Evolutionary conservation across 2,797 vertebrate genomes (phyloP), one percentile per base, ranked within the genome.

Genomic region (Danionella dracula): DNA sequence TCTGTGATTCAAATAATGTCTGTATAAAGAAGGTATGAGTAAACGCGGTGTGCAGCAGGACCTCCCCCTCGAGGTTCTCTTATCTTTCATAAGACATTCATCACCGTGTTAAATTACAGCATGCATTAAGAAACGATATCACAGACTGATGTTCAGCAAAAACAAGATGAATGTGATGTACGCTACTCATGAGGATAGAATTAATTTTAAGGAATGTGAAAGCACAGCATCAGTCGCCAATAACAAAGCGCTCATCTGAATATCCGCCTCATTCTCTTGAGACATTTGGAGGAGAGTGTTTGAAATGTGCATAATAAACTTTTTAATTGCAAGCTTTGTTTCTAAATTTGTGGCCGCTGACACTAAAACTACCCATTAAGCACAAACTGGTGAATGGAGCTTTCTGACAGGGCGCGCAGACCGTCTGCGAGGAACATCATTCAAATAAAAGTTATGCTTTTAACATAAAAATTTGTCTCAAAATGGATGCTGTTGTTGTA

Each of bases 201-300:
- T 83, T 79, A 79, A 83, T 87, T 87, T 88, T 78, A 75, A 84
- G 82, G 78, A 66, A 82, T 76, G 83, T 77, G 79, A 83, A 84
- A 82, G 77, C 76, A 8, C 70, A 10, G 76, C 78, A 81, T 84
- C 79, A 79, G 79, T 78, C 71, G 66, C 75, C 75, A 74, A 73
- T 85, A 85, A 87, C 81, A 86, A 87, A 89, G 82, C 66, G 76
- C 82, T 86, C 62, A 87, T 90, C 87, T 87, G 79, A 89, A 90
- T 87, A 85, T 84, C 80, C 45, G 68, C 71, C 66, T 73, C 72
- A 69, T 79, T 82, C 81, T 85, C 79, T 76, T 61, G 71, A 74
- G 77, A 85, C 87, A 82, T 81, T 83, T 81, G 71, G 71, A 76
- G 79, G 83, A 87, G 78, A 74, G 79, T 85, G 84, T 77, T 78